These are phyloP conservation scores for Taenaris catops DNA, from an alignment of 2,888 invertebrate genomes.

Conservation along the genomic window DNA sequence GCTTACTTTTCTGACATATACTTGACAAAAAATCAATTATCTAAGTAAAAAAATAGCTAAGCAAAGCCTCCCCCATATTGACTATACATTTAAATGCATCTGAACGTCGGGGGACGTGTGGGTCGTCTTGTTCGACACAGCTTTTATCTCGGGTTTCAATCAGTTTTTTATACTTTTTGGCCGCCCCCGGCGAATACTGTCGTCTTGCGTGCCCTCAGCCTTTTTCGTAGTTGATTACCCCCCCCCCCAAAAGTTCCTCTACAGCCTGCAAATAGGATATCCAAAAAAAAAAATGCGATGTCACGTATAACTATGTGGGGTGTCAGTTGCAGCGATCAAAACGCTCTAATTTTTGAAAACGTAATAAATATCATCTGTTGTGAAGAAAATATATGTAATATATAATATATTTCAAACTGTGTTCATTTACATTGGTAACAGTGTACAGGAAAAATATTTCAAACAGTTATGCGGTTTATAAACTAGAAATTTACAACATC, in stretches of 20 bases:
- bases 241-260: conserved; percentile 33
- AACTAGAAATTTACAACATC: too few relatives aligned
- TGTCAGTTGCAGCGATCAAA: conserved; percentile 3
- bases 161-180: conserved; percentile 23
- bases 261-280: conserved; percentile 10
- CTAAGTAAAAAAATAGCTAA: conserved; percentile 1
- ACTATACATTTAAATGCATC: conserved; percentile 14
- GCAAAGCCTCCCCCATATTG: conserved; percentile 4
- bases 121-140: conserved; percentile 20
- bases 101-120: conserved; percentile 14
- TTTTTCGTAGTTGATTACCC: conserved; percentile 27
- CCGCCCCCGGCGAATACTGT: conserved; percentile 21
- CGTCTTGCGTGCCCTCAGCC: conserved; percentile 23
- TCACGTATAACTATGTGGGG: conserved; percentile 1
- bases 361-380: too few relatives aligned
- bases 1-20: too few relatives aligned
- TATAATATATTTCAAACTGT: too few relatives aligned
- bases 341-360: neutral
- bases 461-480: too few relatives aligned
- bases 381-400: too few relatives aligned
- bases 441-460: too few relatives aligned
- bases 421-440: too few relatives aligned
- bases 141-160: conserved; percentile 23
- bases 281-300: conserved; percentile 6
- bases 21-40: conserved; percentile 2